Evolutionary conservation across 2,888 invertebrate species (phyloP), one percentile per base, ranked within the genome.

Genomic region (Sphaeridia pumilis): DNA sequence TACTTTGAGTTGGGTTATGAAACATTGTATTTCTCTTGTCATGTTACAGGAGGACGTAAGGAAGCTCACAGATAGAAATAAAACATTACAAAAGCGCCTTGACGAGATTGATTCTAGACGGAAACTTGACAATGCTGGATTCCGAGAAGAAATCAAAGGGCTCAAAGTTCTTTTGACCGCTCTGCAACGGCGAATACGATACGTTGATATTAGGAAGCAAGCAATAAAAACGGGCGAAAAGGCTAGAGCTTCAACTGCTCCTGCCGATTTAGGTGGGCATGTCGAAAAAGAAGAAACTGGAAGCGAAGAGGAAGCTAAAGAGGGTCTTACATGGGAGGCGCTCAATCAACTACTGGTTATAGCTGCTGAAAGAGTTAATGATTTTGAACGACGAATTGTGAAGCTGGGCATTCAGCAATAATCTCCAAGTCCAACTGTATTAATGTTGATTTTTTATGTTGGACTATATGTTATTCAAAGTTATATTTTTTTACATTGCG

Each of bases 71-170:
- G 54, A 49, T 3, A 36, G 46, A 17, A 62, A 58, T 35, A 49
- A 52, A 22, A n/a, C 52, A 0, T 27, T 60, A 1, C 57, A 58
- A 38, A 58, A 58, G n/a, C 54, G 64, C 5, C 58, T 54, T 34
- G 56, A 57, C 7, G 57, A 57, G 27, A 31, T 55, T 2, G 61
- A 61, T 10, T 41, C 57, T 12, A 50, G 60, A 4, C 43, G 60
- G 2, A 60, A 58, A 46, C 20, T 58, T 22, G 64, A 64, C 36
- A 57, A 49, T 27, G 49, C 49, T 26, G 64, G 64, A 21, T 56
- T 60, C 28, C 59, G 57, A 7, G 51, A 57, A 31, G 63, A 63
- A 20, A 51, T 63, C 14, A 21, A 42, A 10, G 45, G 46, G 10
- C 25, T 60, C 2, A 51, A 46, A 35, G 21, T 34, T 7, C 35